Evolutionary conservation across 2,888 invertebrate species (phyloP).

Genomic region (Leptopilina myrica): DNA sequence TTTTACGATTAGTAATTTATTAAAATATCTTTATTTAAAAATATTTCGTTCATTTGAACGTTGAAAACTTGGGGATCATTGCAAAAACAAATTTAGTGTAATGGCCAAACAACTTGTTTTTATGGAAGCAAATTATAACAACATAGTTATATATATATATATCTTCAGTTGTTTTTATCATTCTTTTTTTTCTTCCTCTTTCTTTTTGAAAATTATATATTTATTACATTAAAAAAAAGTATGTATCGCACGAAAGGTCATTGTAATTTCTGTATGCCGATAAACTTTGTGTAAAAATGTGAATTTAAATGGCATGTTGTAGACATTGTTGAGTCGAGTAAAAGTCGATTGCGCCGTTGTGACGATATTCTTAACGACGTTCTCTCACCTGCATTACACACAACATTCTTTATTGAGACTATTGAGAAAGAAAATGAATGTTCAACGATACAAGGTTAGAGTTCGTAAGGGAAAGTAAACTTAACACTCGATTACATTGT

Average conservation of each 20-base stretch:
- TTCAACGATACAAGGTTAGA: conserved; percentile 23
- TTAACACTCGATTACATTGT: conserved; percentile 18
- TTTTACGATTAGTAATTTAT: too few species aligned
- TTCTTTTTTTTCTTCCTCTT: too few species aligned
- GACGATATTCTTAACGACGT: conserved; percentile 31
- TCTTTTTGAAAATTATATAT: too few species aligned
- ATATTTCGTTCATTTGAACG: too few species aligned
- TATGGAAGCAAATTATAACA: too few species aligned
- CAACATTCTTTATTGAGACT: conserved; percentile 29
- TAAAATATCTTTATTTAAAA: too few species aligned
- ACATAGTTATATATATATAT: too few species aligned
- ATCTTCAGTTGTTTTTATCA: too few species aligned
- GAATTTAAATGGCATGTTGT: conserved; percentile 25
- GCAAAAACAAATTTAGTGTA: too few species aligned
- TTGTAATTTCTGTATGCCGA: conserved; percentile 9
- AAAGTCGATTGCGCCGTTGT: conserved; percentile 13
- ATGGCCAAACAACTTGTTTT: too few species aligned
- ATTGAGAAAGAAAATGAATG: conserved; percentile 33
- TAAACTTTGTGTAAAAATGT: conserved; percentile 13
- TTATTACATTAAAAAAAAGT: neutral
- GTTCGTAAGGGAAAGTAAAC: conserved; percentile 31
- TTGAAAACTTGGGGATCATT: too few species aligned
- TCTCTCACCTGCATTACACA: conserved; percentile 28
- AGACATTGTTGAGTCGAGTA: conserved; percentile 7
- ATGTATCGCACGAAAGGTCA: neutral